Conservation (phyloP, 2,888 invertebrate genomes). For the Miltochrista miniata region DNA sequence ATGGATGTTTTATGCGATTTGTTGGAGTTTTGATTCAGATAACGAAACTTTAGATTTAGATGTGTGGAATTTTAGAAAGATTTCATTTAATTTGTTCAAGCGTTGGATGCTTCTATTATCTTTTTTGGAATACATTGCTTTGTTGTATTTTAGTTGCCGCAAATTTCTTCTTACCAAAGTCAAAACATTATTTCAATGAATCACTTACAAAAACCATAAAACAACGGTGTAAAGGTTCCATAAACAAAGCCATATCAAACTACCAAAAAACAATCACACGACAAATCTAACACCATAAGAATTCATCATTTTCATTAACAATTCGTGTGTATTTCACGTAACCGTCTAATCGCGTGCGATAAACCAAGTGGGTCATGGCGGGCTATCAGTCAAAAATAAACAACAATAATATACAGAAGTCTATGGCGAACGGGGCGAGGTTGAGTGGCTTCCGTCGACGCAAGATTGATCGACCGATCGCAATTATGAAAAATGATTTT, state of each 20-base stretch:
- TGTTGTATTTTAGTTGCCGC: too few relatives aligned
- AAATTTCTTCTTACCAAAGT: too few relatives aligned
- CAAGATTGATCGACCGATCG: conserved; percentile 73
- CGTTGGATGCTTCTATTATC: too few relatives aligned
- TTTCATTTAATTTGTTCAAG: too few relatives aligned
- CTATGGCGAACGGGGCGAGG: conserved; percentile 57
- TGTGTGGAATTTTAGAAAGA: too few relatives aligned
- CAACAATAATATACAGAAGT: conserved; percentile 65
- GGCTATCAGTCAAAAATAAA: conserved; percentile 72
- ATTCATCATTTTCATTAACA: conserved; percentile 33
- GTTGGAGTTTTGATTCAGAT: conserved; percentile 67
- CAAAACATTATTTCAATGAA: background rate
- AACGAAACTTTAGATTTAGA: conserved; percentile 40
- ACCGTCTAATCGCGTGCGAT: conserved; percentile 64
- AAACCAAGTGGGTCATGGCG: conserved; percentile 60
- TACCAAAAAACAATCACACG: conserved; percentile 20
- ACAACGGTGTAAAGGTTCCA: background rate
- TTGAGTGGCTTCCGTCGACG: conserved; percentile 75
- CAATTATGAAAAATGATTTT: conserved; percentile 80
- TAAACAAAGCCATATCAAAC: background rate
- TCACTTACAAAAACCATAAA: background rate
- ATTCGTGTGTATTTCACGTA: conserved; percentile 35
- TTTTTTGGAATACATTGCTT: too few relatives aligned
- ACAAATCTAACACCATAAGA: conserved; percentile 22
- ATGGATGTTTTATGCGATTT: conserved; percentile 59